Conservation (phyloP, 2,113 vertebrate species). For the Rhea americana region DNA sequence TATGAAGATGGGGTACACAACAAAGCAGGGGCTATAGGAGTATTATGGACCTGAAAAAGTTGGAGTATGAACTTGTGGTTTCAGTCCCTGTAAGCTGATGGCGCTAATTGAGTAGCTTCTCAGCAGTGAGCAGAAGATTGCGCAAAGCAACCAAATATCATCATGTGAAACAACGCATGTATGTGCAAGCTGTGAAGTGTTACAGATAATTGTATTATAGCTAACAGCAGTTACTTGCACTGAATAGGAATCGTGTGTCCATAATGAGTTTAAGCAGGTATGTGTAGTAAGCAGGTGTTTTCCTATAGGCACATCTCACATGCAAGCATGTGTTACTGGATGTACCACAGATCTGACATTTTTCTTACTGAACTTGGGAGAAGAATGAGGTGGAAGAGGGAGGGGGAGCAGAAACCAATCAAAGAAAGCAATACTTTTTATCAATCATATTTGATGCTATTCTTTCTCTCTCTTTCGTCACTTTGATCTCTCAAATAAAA, state of each 20-base stretch:
- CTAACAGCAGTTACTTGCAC: slow-evolving; percentile 19
- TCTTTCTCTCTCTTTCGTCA: slow-evolving; percentile 66
- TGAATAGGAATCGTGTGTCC: not conserved
- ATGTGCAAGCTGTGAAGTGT: not conserved
- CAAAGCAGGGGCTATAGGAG: not conserved
- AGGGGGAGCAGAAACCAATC: slow-evolving; percentile 64
- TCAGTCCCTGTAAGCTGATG: not conserved
- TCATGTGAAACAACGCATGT: rapidly evolving
- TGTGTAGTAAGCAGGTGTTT: slow-evolving; percentile 64
- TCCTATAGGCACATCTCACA: slow-evolving; percentile 64
- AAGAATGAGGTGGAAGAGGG: slow-evolving; percentile 61
- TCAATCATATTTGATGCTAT: slow-evolving; percentile 75
- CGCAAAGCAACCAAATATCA: not conserved
- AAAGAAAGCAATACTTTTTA: slow-evolving; percentile 73
- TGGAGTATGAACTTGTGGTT: not conserved
- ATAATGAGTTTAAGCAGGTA: slow-evolving; percentile 48
- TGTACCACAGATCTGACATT: slow-evolving; percentile 64
- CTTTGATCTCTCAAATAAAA: slow-evolving; percentile 76
- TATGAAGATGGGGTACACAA: not conserved
- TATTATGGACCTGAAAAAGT: not conserved
- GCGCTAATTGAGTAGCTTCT: not conserved
- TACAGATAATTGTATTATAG: not conserved
- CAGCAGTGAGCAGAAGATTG: not conserved
- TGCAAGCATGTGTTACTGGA: slow-evolving; percentile 64
- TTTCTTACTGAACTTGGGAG: slow-evolving; percentile 31